phyloP scores from a whole-genome alignment of 1,140 invertebrate genomes.

The Drosophila pallidifrons region DNA sequence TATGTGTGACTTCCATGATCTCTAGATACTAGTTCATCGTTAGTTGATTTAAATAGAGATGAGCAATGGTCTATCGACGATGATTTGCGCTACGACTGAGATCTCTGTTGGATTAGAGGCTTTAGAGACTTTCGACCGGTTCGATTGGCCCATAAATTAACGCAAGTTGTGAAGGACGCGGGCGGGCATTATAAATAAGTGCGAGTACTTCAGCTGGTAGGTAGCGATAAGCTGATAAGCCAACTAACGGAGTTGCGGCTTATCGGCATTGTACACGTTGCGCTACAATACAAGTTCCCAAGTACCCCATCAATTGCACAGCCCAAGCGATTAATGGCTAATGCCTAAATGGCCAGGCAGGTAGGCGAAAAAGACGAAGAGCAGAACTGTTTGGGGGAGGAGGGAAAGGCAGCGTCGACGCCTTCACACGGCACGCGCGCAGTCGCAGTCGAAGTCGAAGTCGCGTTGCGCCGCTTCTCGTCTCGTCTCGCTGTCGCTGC shows the following conservation, averaged over 20 bases:
- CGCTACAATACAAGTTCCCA: conserved; percentile 7
- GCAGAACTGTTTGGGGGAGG: background rate
- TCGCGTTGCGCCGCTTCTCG: background rate
- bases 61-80: no score
- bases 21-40: background rate
- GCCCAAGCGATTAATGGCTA: conserved; percentile 8
- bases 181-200: conserved; percentile 33
- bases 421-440: conserved; percentile 59
- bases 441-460: conserved; percentile 58
- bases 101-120: background rate
- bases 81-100: no score
- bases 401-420: background rate
- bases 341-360: background rate
- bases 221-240: conserved; percentile 28
- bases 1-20: background rate
- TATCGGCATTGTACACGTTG: background rate
- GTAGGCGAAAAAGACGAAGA: background rate
- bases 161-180: conserved; percentile 34
- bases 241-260: conserved; percentile 7
- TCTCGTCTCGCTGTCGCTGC: background rate
- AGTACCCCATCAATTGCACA: background rate
- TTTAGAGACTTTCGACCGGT: background rate
- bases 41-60: no score
- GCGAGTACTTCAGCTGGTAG: conserved; percentile 21
- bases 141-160: conserved; percentile 27